Evolutionary conservation across 1,140 invertebrate species (phyloP), one percentile per base, ranked within the genome.

Genomic region (Cydia strobilella): DNA sequence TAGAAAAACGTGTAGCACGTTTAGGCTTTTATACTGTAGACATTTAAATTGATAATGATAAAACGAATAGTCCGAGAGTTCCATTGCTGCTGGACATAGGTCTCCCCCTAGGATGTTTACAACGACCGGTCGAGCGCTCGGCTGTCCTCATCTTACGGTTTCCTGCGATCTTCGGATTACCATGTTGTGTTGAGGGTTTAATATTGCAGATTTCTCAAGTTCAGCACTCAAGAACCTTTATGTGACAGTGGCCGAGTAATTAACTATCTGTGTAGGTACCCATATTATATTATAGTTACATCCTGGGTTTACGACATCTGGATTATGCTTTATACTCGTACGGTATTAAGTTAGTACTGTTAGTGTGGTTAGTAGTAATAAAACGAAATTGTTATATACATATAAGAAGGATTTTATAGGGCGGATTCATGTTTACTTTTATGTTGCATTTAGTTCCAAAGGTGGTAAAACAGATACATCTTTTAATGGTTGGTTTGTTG

Each of bases 341-440:
- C 48, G 48, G 48, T 51, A 51, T 51, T 51, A 18, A 18, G 48
- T 51, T 51, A 51, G 48, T 13, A 51, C n/a, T n/a, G n/a, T n/a
- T n/a, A n/a, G n/a, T n/a, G n/a, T n/a, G n/a, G n/a, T n/a, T n/a
- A 51, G 48, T 13, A 51, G 48, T 51, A 51, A 51, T 51, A 51
- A 51, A 51, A 51, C 0, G 15, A 18, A 51, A 51, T 51, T 51
- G 48, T 18, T 31, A 31, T 31, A 51, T 51, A 48, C 1, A n/a
- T n/a, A 51, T 51, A 51, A 51, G 5, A 4, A 18, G 15, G 5
- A 18, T 51, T 51, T 51, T 51, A 51, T 18, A 51, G 48, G 48
- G n/a, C 7, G n/a, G 48, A n/a, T 51, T 51, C n/a, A 51, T 51
- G n/a, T 51, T 51, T 51, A 51, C n/a, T 51, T 51, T 51, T 51